Conservation (phyloP, 2,113 vertebrate genomes). For the Bos javanicus region DNA sequence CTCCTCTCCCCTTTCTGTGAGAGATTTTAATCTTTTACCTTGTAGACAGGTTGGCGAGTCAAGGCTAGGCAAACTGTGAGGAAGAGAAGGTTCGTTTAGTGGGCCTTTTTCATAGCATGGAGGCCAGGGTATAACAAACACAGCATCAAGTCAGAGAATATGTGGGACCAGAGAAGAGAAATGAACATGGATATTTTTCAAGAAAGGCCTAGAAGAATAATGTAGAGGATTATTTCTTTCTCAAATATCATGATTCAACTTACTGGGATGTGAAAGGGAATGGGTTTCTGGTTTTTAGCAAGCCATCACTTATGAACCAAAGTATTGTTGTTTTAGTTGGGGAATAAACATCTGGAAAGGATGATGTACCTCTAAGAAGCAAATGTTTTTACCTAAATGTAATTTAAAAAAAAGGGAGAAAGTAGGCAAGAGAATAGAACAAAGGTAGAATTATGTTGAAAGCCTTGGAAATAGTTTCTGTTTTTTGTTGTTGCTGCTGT, state of each 20-base stretch:
- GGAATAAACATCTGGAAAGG: background rate
- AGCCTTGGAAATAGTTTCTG: background rate
- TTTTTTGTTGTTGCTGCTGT: background rate
- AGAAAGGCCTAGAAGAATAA: background rate
- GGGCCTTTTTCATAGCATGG: background rate
- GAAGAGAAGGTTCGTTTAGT: conserved; percentile 21
- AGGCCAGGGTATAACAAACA: background rate
- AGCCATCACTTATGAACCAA: background rate
- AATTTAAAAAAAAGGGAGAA: background rate
- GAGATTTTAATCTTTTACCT: background rate
- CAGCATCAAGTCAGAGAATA: background rate
- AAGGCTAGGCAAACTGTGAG: conserved; percentile 26
- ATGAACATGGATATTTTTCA: background rate
- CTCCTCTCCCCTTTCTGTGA: background rate
- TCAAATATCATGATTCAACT: background rate
- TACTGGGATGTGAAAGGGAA: background rate
- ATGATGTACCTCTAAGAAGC: background rate
- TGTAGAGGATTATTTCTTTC: background rate
- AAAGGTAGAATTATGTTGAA: background rate
- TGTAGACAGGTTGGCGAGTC: conserved; percentile 53
- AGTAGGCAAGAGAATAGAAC: background rate
- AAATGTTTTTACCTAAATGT: background rate
- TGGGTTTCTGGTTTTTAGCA: background rate
- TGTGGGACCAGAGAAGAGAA: background rate
- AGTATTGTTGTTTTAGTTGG: background rate